Evolutionary conservation across 2,113 vertebrate species (phyloP), one percentile per base, ranked within the genome.

Genomic region (Erythrocercus mccallii): DNA sequence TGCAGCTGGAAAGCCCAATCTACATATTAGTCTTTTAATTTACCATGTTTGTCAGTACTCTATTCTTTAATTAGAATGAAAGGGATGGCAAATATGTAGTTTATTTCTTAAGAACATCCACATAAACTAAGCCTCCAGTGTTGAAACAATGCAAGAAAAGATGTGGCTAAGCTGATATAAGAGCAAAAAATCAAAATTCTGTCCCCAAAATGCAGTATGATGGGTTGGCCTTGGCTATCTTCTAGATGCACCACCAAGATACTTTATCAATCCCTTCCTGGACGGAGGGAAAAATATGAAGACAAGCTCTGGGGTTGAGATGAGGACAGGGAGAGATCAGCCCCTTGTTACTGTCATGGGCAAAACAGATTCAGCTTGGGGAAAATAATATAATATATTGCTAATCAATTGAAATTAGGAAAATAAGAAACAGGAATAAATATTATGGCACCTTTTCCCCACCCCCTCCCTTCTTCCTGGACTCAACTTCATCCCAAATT

Each of bases 211-310:
- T 11, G 57, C 4, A 27, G 6, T 47, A 28, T 56, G 1, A 4
- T n/a, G 5, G 5, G 3, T 25, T 71, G 17, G 30, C 13, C 3
- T 37, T 40, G 12, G 6, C 11, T 45, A 23, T 22, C 11, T 17
- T 76, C 15, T 15, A 66, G 7, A 13, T 53, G 10, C 12, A 33
- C 27, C 11, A 51, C 6, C 23, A 70, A 79, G 20, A 13, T 51
- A 15, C 7, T 42, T 35, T 56, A 56, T 35, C 21, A 56, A 6
- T 22, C 11, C 25, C 5, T 35, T 37, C 31, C 20, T 45, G 16
- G 6, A 22, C 3, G 18, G 16, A 6, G 6, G 5, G 0, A 2
- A 58, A 60, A 54, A 31, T 24, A 51, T 4, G 14, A 37, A 45
- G 18, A 60, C 24, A 82, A 53, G 3, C 9, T 48, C 7, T 4